A percentile compares a stretch with the other conserved stretches of the same genome.
Evolutionary conservation across 2,888 invertebrate species (phyloP).

Genomic region (Cancer borealis): DNA sequence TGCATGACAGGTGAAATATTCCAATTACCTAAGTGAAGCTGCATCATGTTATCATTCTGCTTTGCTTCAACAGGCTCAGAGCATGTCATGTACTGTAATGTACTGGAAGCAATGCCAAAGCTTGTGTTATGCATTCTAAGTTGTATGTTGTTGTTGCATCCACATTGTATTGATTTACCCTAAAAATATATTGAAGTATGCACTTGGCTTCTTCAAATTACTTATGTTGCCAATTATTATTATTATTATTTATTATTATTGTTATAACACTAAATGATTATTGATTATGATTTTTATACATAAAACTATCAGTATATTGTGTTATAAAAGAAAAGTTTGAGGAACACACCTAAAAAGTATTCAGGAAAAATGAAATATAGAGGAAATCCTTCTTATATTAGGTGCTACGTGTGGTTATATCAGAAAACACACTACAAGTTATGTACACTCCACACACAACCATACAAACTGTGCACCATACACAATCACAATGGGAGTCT

Average conservation of each 20-base stretch:
- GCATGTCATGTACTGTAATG: neutral
- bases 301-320: neutral
- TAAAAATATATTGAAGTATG: neutral
- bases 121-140: neutral
- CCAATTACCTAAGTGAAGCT: neutral
- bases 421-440: neutral
- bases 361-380: neutral
- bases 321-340: neutral
- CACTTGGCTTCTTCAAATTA: neutral
- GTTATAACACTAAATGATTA: neutral
- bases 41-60: slow-evolving; percentile 20
- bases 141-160: neutral
- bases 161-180: neutral
- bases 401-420: neutral
- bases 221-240: neutral
- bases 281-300: neutral
- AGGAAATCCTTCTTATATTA: neutral
- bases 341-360: neutral
- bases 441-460: neutral
- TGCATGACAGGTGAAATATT: neutral
- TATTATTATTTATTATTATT: slow-evolving; percentile 25
- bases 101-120: neutral
- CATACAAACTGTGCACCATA: neutral
- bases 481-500: neutral
- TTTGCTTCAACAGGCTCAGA: slow-evolving; percentile 31